Evolutionary conservation across 1,140 invertebrate species (phyloP), one percentile per base, ranked within the genome.

Genomic region (Sycobia sp.): DNA sequence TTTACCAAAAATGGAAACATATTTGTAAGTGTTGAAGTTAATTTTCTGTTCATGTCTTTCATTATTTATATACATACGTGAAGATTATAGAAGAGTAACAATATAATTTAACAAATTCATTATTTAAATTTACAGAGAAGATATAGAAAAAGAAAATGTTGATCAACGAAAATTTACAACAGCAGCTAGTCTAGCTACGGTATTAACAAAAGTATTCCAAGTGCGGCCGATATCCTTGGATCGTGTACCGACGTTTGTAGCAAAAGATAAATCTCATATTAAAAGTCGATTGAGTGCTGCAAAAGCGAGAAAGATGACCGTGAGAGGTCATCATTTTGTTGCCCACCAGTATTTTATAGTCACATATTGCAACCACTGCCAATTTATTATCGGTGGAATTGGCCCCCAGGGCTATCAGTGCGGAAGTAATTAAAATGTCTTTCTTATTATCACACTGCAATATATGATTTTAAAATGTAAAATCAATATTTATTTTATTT

Each of bases 371-470:
- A 93, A 95, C 84, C 90, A 94, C 82, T 98, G 96, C 83, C 90
- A 94, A 73, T 85, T 89, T 69, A 90, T 96, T 67, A 91, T 98
- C 67, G 95, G 94, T 86, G 96, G 96, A 49, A 90, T 98, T 57
- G 93, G 93, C 69, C 92, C 93, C 61, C 95, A 97, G 82, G 95
- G 95, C 65, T 96, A 93, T 84, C 90, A 93, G 71, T 97, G 95
- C 83, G 86, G 88, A 73, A 88, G 91, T 94, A 83, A 84, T 84
- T 76, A 54, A 63, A 27, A 14, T 46, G 4, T 25, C 2, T 4
- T n/a, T 57, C 23, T 59, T 20, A 22, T 34, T 51, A 9, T 55
- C 2, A 50, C 13, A 11, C 13, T 50, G 10, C 20, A 56, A 7
- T 32, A 32, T 32, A 32, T 32, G 4, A 7, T 32, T 32, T 32